Evolutionary conservation across 2,888 invertebrate species (phyloP), one percentile per base, ranked within the genome.

Genomic region (Leptura quadrifasciata): DNA sequence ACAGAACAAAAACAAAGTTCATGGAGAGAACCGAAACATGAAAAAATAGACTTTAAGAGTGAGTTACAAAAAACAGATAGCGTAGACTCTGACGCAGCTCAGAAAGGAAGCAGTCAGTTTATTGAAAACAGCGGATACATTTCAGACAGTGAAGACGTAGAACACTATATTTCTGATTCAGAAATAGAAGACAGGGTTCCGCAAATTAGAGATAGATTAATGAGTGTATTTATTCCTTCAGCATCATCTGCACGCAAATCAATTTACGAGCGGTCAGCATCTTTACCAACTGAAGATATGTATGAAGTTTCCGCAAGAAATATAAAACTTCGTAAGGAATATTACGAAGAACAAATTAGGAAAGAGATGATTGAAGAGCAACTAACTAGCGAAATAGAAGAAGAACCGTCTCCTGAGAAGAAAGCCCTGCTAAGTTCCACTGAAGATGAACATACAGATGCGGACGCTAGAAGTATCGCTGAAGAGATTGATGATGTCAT

Each of bases 301-400:
- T 88, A 89, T 75, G 91, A 92, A 80, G 89, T 91, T 5, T 91
- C 91, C n/a, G 91, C 91, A 31, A 89, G 90, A 79, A 90, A 90
- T 57, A 91, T 91, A 0, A 90, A 91, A 74, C 89, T 91, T 58
- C 91, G 92, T 76, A 92, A 92, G 70, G 90, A 91, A 77, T 91
- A 91, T 74, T 92, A 92, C 81, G 93, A 93, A 85, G 91, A 92
- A 80, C 92, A 92, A 83, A 91, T 93, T 73, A 91, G 91, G 81
- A 92, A 91, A 77, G 92, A 92, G 81, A 90, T 91, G 88, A 90
- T 90, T n/a, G 90, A 90, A 77, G 91, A 91, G 80, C 90, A 91
- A 80, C 83, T 91, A 6, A 89, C 89, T 83, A 88, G 88, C 31
- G 90, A 90, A 83, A 85, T 89, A 52, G 90, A 91, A 84, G 89